These are phyloP conservation scores for Leistus spinibarbis DNA, from an alignment of 2,888 invertebrate species.

Conservation along the genomic window DNA sequence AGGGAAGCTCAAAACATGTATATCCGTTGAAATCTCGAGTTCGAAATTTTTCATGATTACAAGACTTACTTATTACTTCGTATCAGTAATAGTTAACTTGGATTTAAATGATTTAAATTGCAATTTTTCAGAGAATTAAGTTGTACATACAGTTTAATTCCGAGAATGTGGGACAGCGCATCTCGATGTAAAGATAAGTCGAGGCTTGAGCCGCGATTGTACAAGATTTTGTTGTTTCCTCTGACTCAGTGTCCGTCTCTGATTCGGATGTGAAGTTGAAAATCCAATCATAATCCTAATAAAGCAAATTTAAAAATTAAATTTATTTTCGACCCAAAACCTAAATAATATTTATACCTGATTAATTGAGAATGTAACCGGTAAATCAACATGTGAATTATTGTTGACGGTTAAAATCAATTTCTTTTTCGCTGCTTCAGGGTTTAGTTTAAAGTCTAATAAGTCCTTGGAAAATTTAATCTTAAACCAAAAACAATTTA, in stretches of 20 bases:
- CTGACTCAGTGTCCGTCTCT: neutral
- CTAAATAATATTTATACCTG: slow-evolving; percentile 13
- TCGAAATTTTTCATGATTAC: too few species aligned
- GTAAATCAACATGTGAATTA: neutral
- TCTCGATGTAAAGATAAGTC: neutral
- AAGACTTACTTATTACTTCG: too few species aligned
- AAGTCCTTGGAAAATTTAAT: slow-evolving; percentile 16
- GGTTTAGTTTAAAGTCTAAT: slow-evolving; percentile 22
- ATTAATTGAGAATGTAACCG: slow-evolving; percentile 10
- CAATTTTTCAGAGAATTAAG: too few species aligned
- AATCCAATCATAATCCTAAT: slow-evolving; percentile 14
- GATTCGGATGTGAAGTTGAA: slow-evolving; percentile 5
- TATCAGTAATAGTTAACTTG: too few species aligned
- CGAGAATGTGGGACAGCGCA: neutral
- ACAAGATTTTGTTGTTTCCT: neutral
- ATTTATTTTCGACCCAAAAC: slow-evolving; percentile 2
- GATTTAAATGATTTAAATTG: too few species aligned
- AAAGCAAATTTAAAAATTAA: neutral
- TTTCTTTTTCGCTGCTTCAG: slow-evolving; percentile 14
- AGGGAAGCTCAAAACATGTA: too few species aligned
- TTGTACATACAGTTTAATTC: slow-evolving; percentile 1
- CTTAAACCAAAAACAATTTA: slow-evolving; percentile 7
- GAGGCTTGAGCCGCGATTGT: neutral
- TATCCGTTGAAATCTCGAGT: too few species aligned
- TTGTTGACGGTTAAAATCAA: slow-evolving; percentile 5